Percentiles rank a stretch among this genome's conserved stretches.
Evolutionary conservation across 1,140 invertebrate genomes (phyloP).

Genomic region (Plodia interpunctella): DNA sequence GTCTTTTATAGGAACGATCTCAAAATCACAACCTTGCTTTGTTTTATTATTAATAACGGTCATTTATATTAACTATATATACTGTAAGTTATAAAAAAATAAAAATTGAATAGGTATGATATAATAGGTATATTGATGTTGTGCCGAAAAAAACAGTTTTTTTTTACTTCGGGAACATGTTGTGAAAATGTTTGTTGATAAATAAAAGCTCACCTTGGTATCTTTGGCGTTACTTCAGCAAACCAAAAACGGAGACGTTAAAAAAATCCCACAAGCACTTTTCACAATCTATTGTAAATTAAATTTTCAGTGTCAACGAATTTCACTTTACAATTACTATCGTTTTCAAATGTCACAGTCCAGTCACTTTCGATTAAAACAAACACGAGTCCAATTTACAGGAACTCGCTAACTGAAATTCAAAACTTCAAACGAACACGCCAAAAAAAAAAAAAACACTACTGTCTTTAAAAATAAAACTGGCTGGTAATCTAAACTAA

Average conservation of each 20-base stretch:
- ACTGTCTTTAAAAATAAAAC: constrained; percentile 25
- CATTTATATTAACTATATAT: too few relatives aligned
- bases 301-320: constrained; percentile 31
- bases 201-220: constrained; percentile 45
- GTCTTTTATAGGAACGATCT: constrained; percentile 32
- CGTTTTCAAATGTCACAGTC: constrained; percentile 60
- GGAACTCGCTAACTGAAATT: constrained; percentile 48
- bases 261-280: constrained; percentile 58
- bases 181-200: too few relatives aligned
- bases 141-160: too few relatives aligned
- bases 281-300: constrained; percentile 39
- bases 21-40: not conserved
- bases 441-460: constrained; percentile 29
- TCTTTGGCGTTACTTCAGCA: constrained; percentile 49
- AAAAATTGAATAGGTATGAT: too few relatives aligned
- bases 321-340: constrained; percentile 38
- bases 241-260: constrained; percentile 18
- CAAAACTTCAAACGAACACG: constrained; percentile 41
- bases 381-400: constrained; percentile 43
- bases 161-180: too few relatives aligned
- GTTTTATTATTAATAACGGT: too few relatives aligned
- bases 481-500: constrained; percentile 2
- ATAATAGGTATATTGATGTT: too few relatives aligned
- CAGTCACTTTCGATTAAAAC: constrained; percentile 56
- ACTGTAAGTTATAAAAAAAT: not conserved